phyloP scores from a whole-genome alignment of 2,113 vertebrate genomes.

The Brachyhypopomus gauderio region DNA sequence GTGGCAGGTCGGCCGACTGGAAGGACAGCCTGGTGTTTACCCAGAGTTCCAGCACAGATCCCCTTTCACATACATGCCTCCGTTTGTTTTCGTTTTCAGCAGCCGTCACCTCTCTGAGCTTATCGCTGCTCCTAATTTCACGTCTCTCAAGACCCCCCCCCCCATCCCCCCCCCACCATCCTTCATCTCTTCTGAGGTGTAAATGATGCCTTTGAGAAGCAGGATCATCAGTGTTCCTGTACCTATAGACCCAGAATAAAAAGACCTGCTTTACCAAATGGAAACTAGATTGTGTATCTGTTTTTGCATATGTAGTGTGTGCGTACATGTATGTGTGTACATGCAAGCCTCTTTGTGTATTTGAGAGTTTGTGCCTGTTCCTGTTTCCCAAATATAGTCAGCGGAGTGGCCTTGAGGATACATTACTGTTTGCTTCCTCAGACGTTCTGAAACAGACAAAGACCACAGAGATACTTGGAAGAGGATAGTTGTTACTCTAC shows the following conservation, averaged over 20 bases:
- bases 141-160: constrained; percentile 3
- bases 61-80: constrained; percentile 49
- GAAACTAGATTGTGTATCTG: too few relatives aligned
- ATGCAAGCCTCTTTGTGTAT: not conserved
- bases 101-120: constrained; percentile 37
- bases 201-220: constrained; percentile 14
- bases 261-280: too few relatives aligned
- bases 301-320: not conserved
- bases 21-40: constrained; percentile 50
- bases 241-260: too few relatives aligned
- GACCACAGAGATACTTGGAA: not conserved
- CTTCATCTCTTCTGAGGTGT: constrained; percentile 23
- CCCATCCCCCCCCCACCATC: not conserved
- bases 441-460: not conserved
- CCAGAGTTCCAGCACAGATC: constrained; percentile 48
- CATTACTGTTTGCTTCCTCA: not conserved
- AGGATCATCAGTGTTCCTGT: not conserved
- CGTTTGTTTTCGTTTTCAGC: constrained; percentile 56
- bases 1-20: constrained; percentile 51
- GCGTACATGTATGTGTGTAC: not conserved
- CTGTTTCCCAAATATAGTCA: constrained; percentile 42
- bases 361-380: constrained; percentile 23
- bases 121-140: constrained; percentile 21
- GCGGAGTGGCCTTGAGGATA: constrained; percentile 34
- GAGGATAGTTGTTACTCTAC: not conserved